Conservation (phyloP, 2,113 vertebrate genomes). For the Conger conger region DNA sequence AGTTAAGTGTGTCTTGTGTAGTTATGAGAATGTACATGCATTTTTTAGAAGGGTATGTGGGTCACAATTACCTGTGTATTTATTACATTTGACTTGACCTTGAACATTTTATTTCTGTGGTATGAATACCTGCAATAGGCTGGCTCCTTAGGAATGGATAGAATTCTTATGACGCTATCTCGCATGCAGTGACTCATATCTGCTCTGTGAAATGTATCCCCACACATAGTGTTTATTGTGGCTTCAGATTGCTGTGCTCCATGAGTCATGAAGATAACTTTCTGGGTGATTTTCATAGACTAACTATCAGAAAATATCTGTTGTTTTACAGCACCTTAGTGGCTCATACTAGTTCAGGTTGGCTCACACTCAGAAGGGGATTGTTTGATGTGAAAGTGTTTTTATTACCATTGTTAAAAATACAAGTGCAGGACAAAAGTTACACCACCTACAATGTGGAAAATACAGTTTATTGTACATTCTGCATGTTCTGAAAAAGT, state of each 20-base stretch:
- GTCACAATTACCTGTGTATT: background rate
- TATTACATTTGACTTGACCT: background rate
- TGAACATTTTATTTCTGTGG: background rate
- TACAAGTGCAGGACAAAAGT: background rate
- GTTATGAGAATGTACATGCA: background rate
- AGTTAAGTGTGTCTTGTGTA: background rate
- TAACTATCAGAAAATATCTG: background rate
- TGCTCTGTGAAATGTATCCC: slow-evolving; percentile 1
- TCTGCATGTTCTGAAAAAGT: background rate
- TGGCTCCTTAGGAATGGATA: background rate
- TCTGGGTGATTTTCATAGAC: background rate
- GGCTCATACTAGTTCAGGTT: too few species aligned
- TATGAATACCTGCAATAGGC: background rate
- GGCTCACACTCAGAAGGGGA: too few species aligned
- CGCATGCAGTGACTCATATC: background rate
- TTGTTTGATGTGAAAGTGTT: too few species aligned
- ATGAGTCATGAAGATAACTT: background rate
- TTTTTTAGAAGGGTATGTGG: background rate
- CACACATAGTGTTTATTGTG: background rate
- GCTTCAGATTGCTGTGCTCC: background rate
- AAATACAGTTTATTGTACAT: background rate
- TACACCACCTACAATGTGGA: background rate
- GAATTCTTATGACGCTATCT: background rate
- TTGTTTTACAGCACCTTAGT: too few species aligned
- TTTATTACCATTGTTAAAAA: too few species aligned